A percentile compares a stretch with the other conserved stretches of the same genome.
phyloP scores from a whole-genome alignment of 2,113 vertebrate genomes.

The Nothobranchius kuhntae region DNA sequence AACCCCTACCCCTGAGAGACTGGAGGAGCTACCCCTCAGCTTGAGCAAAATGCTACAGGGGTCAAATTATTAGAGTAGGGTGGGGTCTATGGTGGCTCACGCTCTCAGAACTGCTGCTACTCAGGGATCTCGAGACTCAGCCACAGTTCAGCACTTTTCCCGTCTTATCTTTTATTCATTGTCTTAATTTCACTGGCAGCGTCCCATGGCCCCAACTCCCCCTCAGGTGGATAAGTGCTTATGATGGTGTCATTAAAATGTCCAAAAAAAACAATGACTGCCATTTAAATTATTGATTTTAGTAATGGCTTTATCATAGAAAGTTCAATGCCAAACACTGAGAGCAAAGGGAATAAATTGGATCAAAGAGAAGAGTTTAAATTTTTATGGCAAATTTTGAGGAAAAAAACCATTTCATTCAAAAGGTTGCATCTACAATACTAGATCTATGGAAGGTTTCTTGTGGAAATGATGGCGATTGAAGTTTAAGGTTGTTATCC shows the following conservation, averaged over 20 bases:
- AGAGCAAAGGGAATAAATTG: not conserved
- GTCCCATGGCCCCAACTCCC: slow-evolving; percentile 20
- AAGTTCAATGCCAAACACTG: not conserved
- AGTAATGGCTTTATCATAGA: slow-evolving; percentile 26
- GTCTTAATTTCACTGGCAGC: slow-evolving; percentile 58
- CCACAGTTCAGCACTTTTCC: slow-evolving; percentile 48
- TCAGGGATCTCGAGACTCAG: slow-evolving; percentile 21
- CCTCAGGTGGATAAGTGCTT: slow-evolving; percentile 52
- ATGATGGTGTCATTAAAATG: slow-evolving; percentile 55
- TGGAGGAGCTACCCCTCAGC: slow-evolving; percentile 35
- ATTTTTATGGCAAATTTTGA: slow-evolving; percentile 3
- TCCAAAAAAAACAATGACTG: slow-evolving; percentile 42
- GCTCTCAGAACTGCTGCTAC: slow-evolving; percentile 45
- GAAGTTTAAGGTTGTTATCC: too few relatives aligned
- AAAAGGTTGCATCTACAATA: slow-evolving; percentile 15
- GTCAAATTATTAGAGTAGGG: slow-evolving; percentile 41
- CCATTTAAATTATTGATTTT: slow-evolving; percentile 63
- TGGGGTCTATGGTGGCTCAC: slow-evolving; percentile 38
- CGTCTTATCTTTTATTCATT: slow-evolving; percentile 75
- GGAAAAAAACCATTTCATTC: slow-evolving; percentile 13
- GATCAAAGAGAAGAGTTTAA: not conserved
- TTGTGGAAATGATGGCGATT: too few relatives aligned
- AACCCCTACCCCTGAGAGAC: not conserved
- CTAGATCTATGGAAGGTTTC: too few relatives aligned
- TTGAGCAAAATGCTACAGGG: slow-evolving; percentile 4